Evolutionary conservation across 2,113 vertebrate species (phyloP), one percentile per base, ranked within the genome.

Genomic region (Engraulis encrasicolus): DNA sequence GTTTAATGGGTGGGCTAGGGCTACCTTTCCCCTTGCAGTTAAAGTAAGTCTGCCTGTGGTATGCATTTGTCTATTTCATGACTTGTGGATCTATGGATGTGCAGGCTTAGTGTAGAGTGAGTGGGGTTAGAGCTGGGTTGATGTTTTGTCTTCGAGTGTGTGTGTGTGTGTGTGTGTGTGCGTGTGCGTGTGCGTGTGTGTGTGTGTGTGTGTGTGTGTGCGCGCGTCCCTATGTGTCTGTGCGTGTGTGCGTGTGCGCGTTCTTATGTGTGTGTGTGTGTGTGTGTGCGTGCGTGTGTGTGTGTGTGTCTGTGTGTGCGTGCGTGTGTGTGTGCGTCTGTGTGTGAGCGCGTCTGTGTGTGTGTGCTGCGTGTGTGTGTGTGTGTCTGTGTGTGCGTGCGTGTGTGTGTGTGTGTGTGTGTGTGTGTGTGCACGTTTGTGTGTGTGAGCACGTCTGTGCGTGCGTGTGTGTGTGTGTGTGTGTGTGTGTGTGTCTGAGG

Each of bases 401-500:
- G 1, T 81, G 40, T 40, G 36, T 61, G n/a, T 83, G 77, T 61
- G 78, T 38, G 36, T 45, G 77, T 27, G 37, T 18, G 61, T 74
- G 81, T 50, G 61, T 49, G 58, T 49, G 71, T 83, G 45, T 48
- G 66, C 50, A 37, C 66, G 71, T 85, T 36, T 85, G 86, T 81
- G 50, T 36, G 79, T 45, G 52, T 81, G 52, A 20, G 52, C 20
- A 19, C 20, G 15, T 54, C 4, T 58, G 52, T 58, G 52, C n/a
- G 52, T 58, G 20, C n/a, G 20, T 61, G 58, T 61, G 58, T 61
- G 58, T 61, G 54, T 58, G 18, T 58, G 54, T 58, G 54, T 58
- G 54, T 58, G 18, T 58, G 54, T 58, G 58, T 61, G 58, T 61
- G 58, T 61, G 58, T 61, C 58, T 82, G 87, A 91, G 92, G 92